A percentile compares a stretch with the other conserved stretches of the same genome.
Evolutionary conservation across 2,888 invertebrate genomes (phyloP).

Genomic region (Sacculina carcini): DNA sequence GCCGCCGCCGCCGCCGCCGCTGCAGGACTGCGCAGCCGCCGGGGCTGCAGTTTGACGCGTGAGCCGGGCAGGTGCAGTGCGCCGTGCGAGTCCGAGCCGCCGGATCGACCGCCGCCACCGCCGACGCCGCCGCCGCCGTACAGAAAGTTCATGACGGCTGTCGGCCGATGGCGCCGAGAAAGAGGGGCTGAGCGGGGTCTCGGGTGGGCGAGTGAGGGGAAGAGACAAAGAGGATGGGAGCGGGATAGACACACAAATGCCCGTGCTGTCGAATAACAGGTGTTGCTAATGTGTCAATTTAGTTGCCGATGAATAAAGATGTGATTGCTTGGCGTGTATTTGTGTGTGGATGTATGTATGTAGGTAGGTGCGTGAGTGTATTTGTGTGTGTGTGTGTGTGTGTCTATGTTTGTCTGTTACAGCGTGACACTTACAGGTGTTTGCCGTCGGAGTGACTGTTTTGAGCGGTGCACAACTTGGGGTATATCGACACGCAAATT

Average conservation of each 20-base stretch:
- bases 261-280: neutral
- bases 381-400: neutral
- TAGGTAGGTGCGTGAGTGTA: neutral
- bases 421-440: too few species aligned
- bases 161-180: neutral
- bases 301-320: neutral
- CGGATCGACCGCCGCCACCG: neutral
- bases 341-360: neutral
- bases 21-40: conserved; percentile 1
- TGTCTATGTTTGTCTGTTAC: neutral
- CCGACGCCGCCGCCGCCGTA: neutral
- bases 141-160: neutral
- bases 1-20: neutral
- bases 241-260: neutral
- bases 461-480: too few species aligned
- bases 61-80: neutral
- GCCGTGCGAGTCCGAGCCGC: neutral
- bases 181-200: neutral
- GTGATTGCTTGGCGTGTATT: neutral
- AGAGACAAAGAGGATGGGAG: neutral
- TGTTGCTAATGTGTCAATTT: neutral
- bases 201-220: neutral
- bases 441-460: too few species aligned
- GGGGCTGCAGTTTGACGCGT: neutral
- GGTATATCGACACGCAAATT: too few species aligned